These are phyloP conservation scores for Paraescarpia echinospica DNA, from an alignment of 1,140 invertebrate species.

Conservation along the genomic window DNA sequence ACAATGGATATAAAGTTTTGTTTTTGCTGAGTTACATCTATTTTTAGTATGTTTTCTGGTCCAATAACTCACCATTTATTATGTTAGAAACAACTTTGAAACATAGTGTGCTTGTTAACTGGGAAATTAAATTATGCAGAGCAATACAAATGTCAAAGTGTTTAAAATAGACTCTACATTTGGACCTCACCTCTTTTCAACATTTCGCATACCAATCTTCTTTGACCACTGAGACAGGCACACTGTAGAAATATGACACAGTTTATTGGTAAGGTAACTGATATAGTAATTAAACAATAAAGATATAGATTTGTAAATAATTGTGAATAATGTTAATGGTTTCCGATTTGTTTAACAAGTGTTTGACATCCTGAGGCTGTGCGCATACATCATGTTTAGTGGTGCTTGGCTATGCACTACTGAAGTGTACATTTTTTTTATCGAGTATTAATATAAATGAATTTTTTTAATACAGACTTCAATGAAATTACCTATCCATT, in stretches of 20 bases:
- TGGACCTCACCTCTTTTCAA: not conserved
- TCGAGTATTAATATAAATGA: too few species aligned
- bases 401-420: too few species aligned
- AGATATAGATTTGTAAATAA: not conserved
- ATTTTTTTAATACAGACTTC: too few species aligned
- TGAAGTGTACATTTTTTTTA: too few species aligned
- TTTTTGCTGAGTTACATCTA: not conserved
- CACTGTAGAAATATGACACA: not conserved
- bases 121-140: not conserved
- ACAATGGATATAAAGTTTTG: not conserved
- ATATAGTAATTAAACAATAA: not conserved
- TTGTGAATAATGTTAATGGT: not conserved
- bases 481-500: too few species aligned
- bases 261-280: not conserved
- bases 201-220: not conserved
- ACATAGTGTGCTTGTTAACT: not conserved
- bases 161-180: not conserved
- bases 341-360: not conserved
- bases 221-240: not conserved
- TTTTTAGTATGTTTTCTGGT: not conserved
- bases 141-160: not conserved
- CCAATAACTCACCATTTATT: not conserved
- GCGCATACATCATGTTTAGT: too few species aligned
- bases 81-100: not conserved
- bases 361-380: not conserved